phyloP scores from a whole-genome alignment of 2,113 vertebrate species.

The Myanophis thanlyinensis region DNA sequence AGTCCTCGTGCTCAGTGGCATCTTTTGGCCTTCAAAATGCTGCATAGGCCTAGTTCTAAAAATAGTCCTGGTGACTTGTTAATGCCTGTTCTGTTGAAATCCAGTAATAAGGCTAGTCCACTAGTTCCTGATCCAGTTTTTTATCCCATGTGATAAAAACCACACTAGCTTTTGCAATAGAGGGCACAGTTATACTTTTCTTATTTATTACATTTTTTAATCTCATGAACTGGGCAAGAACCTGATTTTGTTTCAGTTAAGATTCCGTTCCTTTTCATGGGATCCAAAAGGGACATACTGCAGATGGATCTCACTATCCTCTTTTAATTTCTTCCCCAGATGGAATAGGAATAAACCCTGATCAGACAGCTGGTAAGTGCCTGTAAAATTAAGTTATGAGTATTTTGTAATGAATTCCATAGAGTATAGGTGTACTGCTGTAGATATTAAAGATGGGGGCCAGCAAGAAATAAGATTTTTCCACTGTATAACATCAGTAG shows the following conservation, averaged over 20 bases:
- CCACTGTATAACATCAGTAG: not conserved
- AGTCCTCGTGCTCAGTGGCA: not conserved
- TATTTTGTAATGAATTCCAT: not conserved
- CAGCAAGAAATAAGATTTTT: not conserved
- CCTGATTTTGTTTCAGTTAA: not conserved
- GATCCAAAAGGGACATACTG: not conserved
- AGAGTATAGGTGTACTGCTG: not conserved
- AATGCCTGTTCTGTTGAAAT: not conserved
- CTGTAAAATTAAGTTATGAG: not conserved
- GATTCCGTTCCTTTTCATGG: not conserved
- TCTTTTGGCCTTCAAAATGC: not conserved
- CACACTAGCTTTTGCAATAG: too few relatives aligned
- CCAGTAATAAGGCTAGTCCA: not conserved
- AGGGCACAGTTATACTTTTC: not conserved
- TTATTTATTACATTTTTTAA: not conserved
- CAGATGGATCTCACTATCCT: not conserved
- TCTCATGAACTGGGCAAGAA: not conserved
- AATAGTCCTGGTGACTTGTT: not conserved
- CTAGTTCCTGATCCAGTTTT: not conserved
- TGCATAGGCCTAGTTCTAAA: not conserved
- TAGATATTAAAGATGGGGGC: not conserved
- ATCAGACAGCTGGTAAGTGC: constrained; percentile 79
- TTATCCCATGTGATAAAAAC: not conserved
- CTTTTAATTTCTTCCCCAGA: constrained; percentile 55
- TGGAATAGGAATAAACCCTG: constrained; percentile 82